Evolutionary conservation across 2,888 invertebrate species (phyloP).

Genomic region (Lithophane leautieri): DNA sequence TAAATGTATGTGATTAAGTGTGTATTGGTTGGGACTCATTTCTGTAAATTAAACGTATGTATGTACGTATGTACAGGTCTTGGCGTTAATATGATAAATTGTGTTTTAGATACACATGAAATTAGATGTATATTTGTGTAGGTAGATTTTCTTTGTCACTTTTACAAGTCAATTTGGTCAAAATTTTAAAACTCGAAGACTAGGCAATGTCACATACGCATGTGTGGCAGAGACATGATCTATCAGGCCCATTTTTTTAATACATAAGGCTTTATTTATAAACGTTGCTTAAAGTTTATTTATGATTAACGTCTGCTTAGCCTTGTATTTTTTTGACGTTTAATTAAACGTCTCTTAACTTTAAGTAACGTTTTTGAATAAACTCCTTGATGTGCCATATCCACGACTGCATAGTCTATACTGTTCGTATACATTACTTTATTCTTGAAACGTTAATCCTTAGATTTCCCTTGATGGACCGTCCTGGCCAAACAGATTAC

Average conservation of each 20-base stretch:
- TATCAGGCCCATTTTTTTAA: not conserved
- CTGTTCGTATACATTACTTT: slow-evolving; percentile 7
- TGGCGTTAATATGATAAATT: not conserved
- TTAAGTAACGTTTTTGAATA: not conserved
- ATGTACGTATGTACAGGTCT: not conserved
- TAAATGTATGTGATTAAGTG: slow-evolving; percentile 69
- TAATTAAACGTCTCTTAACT: not conserved
- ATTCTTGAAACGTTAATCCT: slow-evolving; percentile 17
- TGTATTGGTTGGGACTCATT: slow-evolving; percentile 45
- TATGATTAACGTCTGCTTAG: not conserved
- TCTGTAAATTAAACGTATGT: slow-evolving; percentile 27
- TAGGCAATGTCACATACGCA: too few relatives aligned
- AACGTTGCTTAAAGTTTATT: not conserved
- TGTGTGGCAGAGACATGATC: too few relatives aligned
- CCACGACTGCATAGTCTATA: not conserved
- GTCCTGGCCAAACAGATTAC: slow-evolving; percentile 39
- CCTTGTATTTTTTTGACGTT: not conserved
- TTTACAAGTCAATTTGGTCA: too few relatives aligned
- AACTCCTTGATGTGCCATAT: not conserved
- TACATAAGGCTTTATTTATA: not conserved
- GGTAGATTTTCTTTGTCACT: too few relatives aligned
- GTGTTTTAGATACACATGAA: not conserved
- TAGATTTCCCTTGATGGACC: slow-evolving; percentile 17
- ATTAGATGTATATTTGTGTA: too few relatives aligned
- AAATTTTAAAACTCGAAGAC: too few relatives aligned